phyloP scores from a whole-genome alignment of 2,797 vertebrate genomes.

The Cossypha niveicapilla region DNA sequence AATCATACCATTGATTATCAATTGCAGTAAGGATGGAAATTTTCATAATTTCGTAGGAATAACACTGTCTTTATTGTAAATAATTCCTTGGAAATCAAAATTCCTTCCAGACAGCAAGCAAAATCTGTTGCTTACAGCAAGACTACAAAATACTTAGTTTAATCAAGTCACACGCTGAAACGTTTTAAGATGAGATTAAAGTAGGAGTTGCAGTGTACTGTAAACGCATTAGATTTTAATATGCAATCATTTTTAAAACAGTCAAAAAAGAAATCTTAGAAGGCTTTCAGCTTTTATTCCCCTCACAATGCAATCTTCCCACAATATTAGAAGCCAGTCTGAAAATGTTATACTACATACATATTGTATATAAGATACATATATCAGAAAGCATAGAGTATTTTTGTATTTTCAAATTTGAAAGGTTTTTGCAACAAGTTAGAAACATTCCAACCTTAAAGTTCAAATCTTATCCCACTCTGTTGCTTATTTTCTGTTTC shows the following conservation, averaged over 20 bases:
- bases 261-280: not conserved
- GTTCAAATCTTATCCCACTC: not conserved
- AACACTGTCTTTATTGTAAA: not conserved
- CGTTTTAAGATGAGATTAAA: not conserved
- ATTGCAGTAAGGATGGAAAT: not conserved
- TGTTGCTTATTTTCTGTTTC: not conserved
- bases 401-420: not conserved
- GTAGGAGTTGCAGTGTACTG: not conserved
- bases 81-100: not conserved
- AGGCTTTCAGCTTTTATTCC: not conserved
- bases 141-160: not conserved
- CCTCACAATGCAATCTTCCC: not conserved
- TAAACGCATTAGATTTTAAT: not conserved
- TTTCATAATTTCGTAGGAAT: not conserved
- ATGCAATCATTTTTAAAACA: not conserved
- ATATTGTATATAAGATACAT: not conserved
- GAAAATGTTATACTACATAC: not conserved
- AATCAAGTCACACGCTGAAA: not conserved
- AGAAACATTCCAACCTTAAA: not conserved
- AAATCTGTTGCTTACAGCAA: not conserved
- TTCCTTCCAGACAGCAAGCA: not conserved
- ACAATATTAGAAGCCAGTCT: not conserved
- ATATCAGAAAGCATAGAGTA: fast-evolving
- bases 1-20: not conserved
- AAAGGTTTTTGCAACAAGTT: not conserved